These are phyloP conservation scores for Sesia apiformis DNA, from an alignment of 2,888 invertebrate genomes.

Conservation along the genomic window DNA sequence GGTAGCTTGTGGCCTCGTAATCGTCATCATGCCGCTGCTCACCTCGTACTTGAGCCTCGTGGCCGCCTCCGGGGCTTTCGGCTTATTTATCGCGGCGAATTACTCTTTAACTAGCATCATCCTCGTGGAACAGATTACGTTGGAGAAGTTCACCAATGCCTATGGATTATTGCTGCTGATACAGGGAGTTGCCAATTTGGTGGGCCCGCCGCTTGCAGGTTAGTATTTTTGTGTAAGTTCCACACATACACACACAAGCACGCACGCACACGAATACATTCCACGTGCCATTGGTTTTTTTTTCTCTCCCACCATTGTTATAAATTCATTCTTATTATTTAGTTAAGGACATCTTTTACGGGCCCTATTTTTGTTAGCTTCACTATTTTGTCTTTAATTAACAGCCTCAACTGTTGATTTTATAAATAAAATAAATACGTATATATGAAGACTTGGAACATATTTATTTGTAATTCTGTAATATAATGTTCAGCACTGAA, in stretches of 20 bases:
- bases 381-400: too few species aligned
- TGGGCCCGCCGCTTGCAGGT: constrained; percentile 95
- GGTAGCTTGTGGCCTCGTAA: constrained; percentile 80
- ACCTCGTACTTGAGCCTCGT: constrained; percentile 73
- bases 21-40: constrained; percentile 79
- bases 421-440: too few species aligned
- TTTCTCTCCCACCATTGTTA: not conserved
- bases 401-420: too few species aligned
- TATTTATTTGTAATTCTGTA: too few species aligned
- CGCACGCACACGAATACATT: not conserved
- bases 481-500: too few species aligned
- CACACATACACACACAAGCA: not conserved
- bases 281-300: constrained; percentile 26
- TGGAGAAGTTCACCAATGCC: constrained; percentile 92
- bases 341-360: not conserved
- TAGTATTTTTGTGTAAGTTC: too few species aligned
- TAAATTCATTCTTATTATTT: not conserved
- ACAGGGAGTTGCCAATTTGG: constrained; percentile 91
- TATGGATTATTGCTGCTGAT: constrained; percentile 91
- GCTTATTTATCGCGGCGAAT: constrained; percentile 92
- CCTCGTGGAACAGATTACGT: constrained; percentile 90
- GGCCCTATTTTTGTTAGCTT: constrained; percentile 3
- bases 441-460: too few species aligned
- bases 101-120: constrained; percentile 94
- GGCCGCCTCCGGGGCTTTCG: constrained; percentile 84